Evolutionary conservation across 2,797 vertebrate species (phyloP), one percentile per base, ranked within the genome.

Genomic region (Gadopsis bispinosus): DNA sequence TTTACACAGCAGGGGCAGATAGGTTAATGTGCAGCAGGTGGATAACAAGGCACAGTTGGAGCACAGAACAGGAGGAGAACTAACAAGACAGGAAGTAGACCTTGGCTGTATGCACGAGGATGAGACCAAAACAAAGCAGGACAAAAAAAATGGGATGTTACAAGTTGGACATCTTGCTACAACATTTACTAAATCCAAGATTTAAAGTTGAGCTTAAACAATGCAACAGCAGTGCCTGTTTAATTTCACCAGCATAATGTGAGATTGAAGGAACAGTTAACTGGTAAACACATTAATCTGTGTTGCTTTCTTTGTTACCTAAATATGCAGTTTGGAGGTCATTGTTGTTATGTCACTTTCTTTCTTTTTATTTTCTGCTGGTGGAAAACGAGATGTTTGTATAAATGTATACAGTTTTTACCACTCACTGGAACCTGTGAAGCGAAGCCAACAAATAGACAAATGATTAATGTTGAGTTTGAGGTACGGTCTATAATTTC

Each of bases 261-360:
- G 43, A 56, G 13, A 70, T 39, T 56, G 66, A 77, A 35, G 17
- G 19, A 50, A n/a, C 31, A 22, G 22, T 37, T 76, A 56, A n/a
- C 5, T 43, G 5, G 19, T 14, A 19, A 17, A 51, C 26, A 64
- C 67, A 33, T 58, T 13, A 17, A 35, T 65, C 60, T 51, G 53
- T 13, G 14, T 2, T 35, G 13, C 13, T 51, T n/a, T 67, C 54
- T 51, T 53, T 39, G 11, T 54, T 3, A 13, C 20, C 39, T 43
- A 60, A 60, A 66, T 33, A 65, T 35, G 37, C 8, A 39, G n/a
- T 19, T 17, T 14, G 39, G n/a, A 4, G 17, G 3, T 35, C 55
- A 64, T 19, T 64, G 17, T 3, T 33, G 20, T 68, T 37, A 55
- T 55, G 66, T 16, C 17, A 43, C 19, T 12, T n/a, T 22, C 8